phyloP scores from a whole-genome alignment of 30 jellyfish, hydroid and myxozoan genomes.

The Hydractinia echinata region DNA sequence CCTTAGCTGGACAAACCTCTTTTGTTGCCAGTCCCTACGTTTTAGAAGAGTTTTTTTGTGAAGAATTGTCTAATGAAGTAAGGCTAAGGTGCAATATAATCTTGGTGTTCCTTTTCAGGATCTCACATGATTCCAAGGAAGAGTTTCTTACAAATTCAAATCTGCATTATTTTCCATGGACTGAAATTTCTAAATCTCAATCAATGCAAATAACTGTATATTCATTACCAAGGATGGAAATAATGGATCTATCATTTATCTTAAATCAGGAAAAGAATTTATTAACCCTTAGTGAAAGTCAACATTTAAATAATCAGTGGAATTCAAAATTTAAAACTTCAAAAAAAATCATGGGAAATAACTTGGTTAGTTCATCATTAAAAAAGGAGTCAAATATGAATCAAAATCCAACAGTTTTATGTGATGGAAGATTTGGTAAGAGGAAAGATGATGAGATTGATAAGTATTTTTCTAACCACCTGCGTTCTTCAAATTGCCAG shows the following conservation, averaged over 20 bases:
- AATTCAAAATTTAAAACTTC: neutral
- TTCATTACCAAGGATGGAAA: constrained; percentile 71
- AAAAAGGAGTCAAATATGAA: neutral
- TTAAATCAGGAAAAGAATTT: constrained; percentile 14
- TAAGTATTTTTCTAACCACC: constrained; percentile 14
- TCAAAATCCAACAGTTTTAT: neutral
- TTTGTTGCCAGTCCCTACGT: no score
- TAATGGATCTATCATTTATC: constrained; percentile 1
- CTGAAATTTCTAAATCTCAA: constrained; percentile 48
- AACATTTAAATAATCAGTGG: neutral
- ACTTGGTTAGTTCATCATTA: neutral
- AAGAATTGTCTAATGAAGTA: no score
- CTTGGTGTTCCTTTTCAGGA: neutral
- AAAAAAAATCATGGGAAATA: neutral
- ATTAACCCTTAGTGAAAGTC: constrained; percentile 17
- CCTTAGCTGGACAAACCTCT: no score
- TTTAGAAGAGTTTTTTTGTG: no score
- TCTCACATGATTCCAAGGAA: neutral
- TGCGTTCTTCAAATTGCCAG: constrained; percentile 19
- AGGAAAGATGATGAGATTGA: constrained; percentile 34
- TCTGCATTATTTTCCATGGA: constrained; percentile 64
- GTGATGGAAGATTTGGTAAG: constrained; percentile 3
- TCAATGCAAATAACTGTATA: constrained; percentile 38
- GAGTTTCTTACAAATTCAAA: constrained; percentile 46
- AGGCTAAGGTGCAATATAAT: neutral